Conservation (phyloP, 1,140 invertebrate genomes). For the Batillaria attramentaria region DNA sequence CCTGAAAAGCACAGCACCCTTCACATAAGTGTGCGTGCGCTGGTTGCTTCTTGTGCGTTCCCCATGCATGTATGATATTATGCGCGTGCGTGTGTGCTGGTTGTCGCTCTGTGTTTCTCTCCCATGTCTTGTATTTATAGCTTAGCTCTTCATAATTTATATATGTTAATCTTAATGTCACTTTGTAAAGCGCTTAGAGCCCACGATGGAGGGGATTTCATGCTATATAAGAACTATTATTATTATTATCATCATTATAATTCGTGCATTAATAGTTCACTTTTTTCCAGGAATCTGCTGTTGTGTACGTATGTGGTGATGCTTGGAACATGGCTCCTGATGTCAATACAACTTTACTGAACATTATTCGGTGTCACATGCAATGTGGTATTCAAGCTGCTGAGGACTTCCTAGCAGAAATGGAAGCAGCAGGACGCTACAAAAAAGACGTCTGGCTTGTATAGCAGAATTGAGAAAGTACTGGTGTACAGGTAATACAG, state of each 20-base stretch:
- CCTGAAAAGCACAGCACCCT: too few relatives aligned
- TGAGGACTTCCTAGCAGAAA: constrained; percentile 53
- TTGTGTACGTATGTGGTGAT: constrained; percentile 73
- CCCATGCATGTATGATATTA: too few relatives aligned
- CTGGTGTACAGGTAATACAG: too few relatives aligned
- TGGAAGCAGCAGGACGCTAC: constrained; percentile 66
- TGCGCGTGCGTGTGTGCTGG: too few relatives aligned
- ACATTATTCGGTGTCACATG: constrained; percentile 52
- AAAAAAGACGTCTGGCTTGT: constrained; percentile 73
- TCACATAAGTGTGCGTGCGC: too few relatives aligned
- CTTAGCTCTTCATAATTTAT: not conserved
- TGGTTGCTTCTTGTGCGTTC: too few relatives aligned
- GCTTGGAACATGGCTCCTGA: constrained; percentile 73
- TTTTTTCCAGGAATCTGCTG: constrained; percentile 46
- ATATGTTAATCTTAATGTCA: too few relatives aligned
- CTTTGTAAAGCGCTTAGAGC: too few relatives aligned
- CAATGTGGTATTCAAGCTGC: constrained; percentile 47
- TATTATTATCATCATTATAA: not conserved
- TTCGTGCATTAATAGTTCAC: not conserved
- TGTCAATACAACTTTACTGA: constrained; percentile 68
- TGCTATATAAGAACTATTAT: not conserved
- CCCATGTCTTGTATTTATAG: not conserved
- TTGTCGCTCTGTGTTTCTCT: not conserved
- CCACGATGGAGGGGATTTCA: too few relatives aligned
- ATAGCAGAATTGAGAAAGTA: too few relatives aligned